Percentiles rank a stretch among this genome's conserved stretches.
phyloP scores from a whole-genome alignment of 2,888 invertebrate species.

The Philhelius pedissequus region DNA sequence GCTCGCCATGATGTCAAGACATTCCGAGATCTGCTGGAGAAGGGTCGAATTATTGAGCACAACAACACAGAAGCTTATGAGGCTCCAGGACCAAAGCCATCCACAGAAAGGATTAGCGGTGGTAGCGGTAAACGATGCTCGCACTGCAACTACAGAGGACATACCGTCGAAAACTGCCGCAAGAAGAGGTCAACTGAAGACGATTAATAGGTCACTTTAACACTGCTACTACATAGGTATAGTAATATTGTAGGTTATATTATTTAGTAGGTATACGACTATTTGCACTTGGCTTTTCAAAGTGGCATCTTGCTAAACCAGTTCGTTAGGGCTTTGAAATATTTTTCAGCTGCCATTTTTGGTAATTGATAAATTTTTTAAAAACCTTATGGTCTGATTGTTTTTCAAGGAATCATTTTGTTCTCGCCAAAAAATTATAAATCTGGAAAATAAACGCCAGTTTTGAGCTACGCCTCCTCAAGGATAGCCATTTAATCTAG shows the following conservation, averaged over 20 bases:
- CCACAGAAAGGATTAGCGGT: no score
- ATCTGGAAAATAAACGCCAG: constrained; percentile 49
- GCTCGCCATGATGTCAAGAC: constrained; percentile 72
- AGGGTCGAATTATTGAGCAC: constrained; percentile 75
- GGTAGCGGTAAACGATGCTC: neutral
- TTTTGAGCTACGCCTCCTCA: constrained; percentile 31
- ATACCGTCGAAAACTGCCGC: constrained; percentile 73
- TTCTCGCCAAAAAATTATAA: neutral
- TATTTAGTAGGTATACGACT: neutral
- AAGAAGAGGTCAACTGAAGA: constrained; percentile 63
- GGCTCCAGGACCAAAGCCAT: neutral
- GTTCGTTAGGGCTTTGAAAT: neutral
- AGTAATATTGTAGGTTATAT: neutral
- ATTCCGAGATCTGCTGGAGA: constrained; percentile 75
- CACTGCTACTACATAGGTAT: neutral
- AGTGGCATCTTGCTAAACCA: neutral
- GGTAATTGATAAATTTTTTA: neutral
- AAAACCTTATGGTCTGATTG: constrained; percentile 1
- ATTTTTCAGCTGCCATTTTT: neutral
- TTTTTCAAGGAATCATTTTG: neutral
- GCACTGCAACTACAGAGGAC: constrained; percentile 71
- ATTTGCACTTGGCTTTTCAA: constrained; percentile 46
- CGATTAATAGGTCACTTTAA: neutral
- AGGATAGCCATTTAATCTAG: constrained; percentile 24
- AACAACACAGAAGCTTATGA: constrained; percentile 71